Evolutionary conservation across 2,888 invertebrate species (phyloP).

Genomic region (Litoditis marina): DNA sequence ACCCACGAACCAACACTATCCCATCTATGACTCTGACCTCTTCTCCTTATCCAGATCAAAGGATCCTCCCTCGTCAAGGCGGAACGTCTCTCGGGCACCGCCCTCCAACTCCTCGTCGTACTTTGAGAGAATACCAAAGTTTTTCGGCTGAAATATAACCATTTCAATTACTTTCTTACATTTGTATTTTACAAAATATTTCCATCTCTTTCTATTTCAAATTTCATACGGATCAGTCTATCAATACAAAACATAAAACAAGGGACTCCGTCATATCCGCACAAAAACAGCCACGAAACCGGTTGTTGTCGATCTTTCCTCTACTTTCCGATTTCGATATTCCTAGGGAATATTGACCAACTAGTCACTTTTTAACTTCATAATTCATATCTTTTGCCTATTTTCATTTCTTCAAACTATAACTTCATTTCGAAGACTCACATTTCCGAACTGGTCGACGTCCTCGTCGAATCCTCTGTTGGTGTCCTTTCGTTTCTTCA

Average conservation of each 20-base stretch:
- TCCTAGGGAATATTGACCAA: not conserved
- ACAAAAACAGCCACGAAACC: no score
- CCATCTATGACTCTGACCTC: constrained; percentile 9
- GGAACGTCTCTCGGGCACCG: constrained; percentile 38
- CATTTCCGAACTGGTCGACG: constrained; percentile 68
- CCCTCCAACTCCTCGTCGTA: constrained; percentile 90
- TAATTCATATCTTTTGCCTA: not conserved
- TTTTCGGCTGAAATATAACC: constrained; percentile 20
- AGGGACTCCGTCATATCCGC: no score
- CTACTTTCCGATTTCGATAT: not conserved
- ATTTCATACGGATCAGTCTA: no score
- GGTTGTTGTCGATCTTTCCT: no score
- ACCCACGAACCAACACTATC: not conserved
- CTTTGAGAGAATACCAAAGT: constrained; percentile 73
- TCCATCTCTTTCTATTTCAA: no score
- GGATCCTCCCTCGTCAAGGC: constrained; percentile 50
- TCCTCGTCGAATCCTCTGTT: constrained; percentile 71
- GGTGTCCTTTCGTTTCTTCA: constrained; percentile 77
- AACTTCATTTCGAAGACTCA: constrained; percentile 44
- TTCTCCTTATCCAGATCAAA: constrained; percentile 50
- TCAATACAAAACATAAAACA: not conserved
- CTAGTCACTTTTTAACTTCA: constrained; percentile 9
- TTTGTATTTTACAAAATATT: not conserved
- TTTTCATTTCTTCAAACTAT: not conserved
- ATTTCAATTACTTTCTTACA: not conserved